Percentiles rank a stretch among this genome's conserved stretches.
phyloP scores from a whole-genome alignment of 2,113 vertebrate species.

The Siniperca chuatsi region DNA sequence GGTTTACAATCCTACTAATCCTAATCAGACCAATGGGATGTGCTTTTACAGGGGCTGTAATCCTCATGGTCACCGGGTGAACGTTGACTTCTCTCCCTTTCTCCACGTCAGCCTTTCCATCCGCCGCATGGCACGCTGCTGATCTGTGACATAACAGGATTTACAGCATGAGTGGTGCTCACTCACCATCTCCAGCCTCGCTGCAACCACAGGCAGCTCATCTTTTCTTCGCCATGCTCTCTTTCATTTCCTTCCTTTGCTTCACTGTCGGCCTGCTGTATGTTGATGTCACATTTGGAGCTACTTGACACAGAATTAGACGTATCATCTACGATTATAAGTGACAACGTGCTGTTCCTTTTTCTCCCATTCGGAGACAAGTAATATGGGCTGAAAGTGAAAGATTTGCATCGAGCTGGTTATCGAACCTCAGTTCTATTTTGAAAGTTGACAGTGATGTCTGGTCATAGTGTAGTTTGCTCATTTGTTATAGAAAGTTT shows the following conservation, averaged over 20 bases:
- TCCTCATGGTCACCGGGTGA: slow-evolving; percentile 5
- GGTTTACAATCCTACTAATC: slow-evolving; percentile 19
- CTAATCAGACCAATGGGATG: slow-evolving; percentile 51
- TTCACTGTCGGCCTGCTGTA: not conserved
- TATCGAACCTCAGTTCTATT: no score
- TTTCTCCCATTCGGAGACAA: no score
- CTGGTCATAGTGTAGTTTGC: no score
- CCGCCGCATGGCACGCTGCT: slow-evolving; percentile 23
- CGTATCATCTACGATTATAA: not conserved
- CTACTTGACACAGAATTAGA: not conserved
- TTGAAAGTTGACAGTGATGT: no score
- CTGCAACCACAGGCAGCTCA: not conserved
- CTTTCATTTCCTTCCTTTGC: not conserved
- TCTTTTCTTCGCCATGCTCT: not conserved
- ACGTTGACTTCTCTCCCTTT: slow-evolving; percentile 2
- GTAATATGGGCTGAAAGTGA: no score
- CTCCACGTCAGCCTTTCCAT: not conserved
- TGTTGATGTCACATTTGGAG: no score
- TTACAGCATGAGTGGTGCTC: slow-evolving; percentile 46
- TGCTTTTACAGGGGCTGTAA: slow-evolving; percentile 45
- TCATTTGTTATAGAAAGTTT: no score
- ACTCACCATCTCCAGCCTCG: not conserved
- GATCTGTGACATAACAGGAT: slow-evolving; percentile 72
- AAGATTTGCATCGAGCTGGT: no score
- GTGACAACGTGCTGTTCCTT: no score